Evolutionary conservation across 2,888 invertebrate species (phyloP).

Genomic region (Drosophila nr. fundita): DNA sequence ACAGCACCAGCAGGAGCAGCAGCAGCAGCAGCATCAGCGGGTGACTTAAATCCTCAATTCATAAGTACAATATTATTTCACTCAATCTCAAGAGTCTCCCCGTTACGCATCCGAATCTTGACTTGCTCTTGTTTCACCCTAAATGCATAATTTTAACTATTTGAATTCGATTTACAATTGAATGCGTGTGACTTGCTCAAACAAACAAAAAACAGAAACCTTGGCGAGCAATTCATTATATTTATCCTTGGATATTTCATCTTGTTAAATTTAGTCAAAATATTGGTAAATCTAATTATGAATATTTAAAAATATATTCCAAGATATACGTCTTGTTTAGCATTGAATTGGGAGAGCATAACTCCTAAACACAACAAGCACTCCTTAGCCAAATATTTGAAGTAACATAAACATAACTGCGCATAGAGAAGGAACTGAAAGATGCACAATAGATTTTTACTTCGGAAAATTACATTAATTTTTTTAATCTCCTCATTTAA

Average conservation of each 20-base stretch:
- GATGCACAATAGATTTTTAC: background rate
- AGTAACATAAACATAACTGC: too few species aligned
- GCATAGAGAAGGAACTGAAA: background rate
- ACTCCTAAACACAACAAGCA: accelerated
- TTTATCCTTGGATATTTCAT: background rate
- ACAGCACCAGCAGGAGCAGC: constrained; percentile 27
- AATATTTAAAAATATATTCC: background rate
- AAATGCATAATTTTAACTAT: constrained; percentile 3
- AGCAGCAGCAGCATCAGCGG: constrained; percentile 51
- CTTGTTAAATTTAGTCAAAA: constrained; percentile 3
- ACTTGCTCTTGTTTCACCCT: constrained; percentile 2
- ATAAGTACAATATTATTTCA: constrained; percentile 13
- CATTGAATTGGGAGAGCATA: background rate
- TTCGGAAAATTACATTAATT: background rate
- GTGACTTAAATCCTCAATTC: constrained; percentile 21
- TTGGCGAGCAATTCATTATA: background rate
- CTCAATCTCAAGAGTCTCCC: constrained; percentile 30
- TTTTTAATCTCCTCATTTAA: accelerated
- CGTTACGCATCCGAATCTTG: constrained; percentile 11
- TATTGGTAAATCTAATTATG: background rate
- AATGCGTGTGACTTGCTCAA: constrained; percentile 2
- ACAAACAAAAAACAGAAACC: background rate
- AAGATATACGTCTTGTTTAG: background rate
- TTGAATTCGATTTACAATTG: constrained; percentile 12
- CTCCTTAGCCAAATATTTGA: background rate